phyloP scores from a whole-genome alignment of 2,113 vertebrate genomes.

The Cephalopterus ornatus region DNA sequence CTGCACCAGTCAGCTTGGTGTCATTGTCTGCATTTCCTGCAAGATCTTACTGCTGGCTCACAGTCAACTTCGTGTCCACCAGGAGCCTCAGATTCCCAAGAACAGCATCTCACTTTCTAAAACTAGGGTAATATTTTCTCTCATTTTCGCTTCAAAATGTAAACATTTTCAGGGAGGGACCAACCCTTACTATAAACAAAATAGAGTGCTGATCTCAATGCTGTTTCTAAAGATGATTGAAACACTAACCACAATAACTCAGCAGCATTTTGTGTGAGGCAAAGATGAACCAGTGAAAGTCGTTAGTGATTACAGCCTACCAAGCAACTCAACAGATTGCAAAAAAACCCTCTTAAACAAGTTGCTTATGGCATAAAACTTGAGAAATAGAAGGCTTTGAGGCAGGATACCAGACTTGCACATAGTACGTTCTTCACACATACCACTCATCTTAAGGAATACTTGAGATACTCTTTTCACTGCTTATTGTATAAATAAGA shows the following conservation, averaged over 20 bases:
- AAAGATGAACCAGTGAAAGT: slow-evolving; percentile 23
- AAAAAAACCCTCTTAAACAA: not conserved
- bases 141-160: not conserved
- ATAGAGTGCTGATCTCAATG: not conserved
- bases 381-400: not conserved
- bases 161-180: not conserved
- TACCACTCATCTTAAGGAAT: not conserved
- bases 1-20: rapidly evolving
- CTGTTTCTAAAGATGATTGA: not conserved
- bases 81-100: not conserved
- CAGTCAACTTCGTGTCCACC: not conserved
- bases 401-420: not conserved
- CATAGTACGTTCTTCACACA: not conserved
- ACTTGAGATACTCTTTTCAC: not conserved
- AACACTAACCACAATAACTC: not conserved
- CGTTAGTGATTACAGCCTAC: not conserved
- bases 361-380: not conserved
- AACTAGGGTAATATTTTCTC: not conserved
- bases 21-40: not conserved
- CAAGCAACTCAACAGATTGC: not conserved
- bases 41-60: not conserved
- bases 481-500: slow-evolving; percentile 2
- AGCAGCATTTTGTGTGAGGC: not conserved
- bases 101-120: not conserved
- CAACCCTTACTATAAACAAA: not conserved